Base-by-base conservation (phyloP, 2,113 vertebrate species). In the Lepus europaeus region DNA sequence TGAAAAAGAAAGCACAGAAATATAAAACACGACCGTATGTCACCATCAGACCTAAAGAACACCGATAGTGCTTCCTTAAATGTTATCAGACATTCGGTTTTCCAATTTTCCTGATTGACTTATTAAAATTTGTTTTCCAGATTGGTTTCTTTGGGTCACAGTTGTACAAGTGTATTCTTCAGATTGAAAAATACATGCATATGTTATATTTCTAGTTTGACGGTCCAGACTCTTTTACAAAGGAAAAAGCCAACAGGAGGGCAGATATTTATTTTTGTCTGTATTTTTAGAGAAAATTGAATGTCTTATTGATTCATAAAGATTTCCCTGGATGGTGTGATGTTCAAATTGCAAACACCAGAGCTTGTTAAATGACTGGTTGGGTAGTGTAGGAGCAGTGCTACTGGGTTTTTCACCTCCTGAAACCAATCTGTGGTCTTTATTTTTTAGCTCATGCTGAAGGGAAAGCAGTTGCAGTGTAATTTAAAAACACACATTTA, bases 11-110 rank as follows among this genome's bases (percentile, higher is more conserved):
- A 23, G 0, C 68, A 23, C 51, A 76, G 77, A 79, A 81, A 33
- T 11, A 27, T 89, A 79, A 70, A 56, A 13, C 69, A 81, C 29
- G 79, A 27, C 8, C 25, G 61, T 4, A 59, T 5, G 6, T 29
- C 23, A 86, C 85, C 23, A 33, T 86, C 36, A 91, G 93, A 25
- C 11, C 53, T 76, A 87, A 81, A 53, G 56, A 95, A 64, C 94
- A 33, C 19, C 83, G 80, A 39, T 14, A 68, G 0, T 79, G 51
- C 25, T 80, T 90, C 93, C 63, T 87, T 95, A 94, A 87, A 64
- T 87, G 74, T 80, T 81, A 33, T 69, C 17, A 53, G 29, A 2
- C 82, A 59, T 70, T 82, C n/a, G 77, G 22, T 78, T 94, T 93
- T 45, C 25, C 66, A 59, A 64, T 91, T 91, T 91, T 56, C 64